phyloP scores from a whole-genome alignment of 1,140 invertebrate species.

The Zaprionus tsacasi region DNA sequence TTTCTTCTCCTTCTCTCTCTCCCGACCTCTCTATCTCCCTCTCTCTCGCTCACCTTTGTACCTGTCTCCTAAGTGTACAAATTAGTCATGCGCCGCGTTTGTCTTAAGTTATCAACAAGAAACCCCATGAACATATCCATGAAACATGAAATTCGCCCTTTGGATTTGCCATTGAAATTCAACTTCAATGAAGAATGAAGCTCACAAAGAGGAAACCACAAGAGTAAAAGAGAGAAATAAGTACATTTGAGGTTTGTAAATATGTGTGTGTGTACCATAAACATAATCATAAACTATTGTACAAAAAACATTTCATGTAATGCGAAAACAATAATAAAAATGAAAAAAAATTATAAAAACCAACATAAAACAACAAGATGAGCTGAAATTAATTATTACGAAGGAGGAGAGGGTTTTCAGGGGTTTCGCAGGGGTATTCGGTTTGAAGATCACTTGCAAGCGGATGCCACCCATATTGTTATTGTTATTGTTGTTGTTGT shows the following conservation, averaged over 20 bases:
- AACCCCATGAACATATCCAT: slow-evolving; percentile 37
- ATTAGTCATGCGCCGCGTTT: slow-evolving; percentile 80
- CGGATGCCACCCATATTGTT: slow-evolving; percentile 20
- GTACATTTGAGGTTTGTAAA: slow-evolving; percentile 49
- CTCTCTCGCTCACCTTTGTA: slow-evolving; percentile 10
- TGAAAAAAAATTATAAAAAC: slow-evolving; percentile 37
- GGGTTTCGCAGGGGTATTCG: background rate
- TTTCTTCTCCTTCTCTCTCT: slow-evolving; percentile 12
- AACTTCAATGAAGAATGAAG: slow-evolving; percentile 50
- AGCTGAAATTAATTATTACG: slow-evolving; percentile 37
- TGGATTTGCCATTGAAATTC: slow-evolving; percentile 52
- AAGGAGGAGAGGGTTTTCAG: background rate
- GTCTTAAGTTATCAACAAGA: slow-evolving; percentile 75
- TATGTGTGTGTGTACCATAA: slow-evolving; percentile 47
- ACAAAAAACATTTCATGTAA: slow-evolving; percentile 44
- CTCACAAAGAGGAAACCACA: slow-evolving; percentile 42
- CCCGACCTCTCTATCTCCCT: background rate
- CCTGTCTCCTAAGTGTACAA: slow-evolving; percentile 73
- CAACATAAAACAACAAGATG: slow-evolving; percentile 18
- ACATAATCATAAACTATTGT: slow-evolving; percentile 57
- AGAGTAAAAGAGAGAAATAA: slow-evolving; percentile 33
- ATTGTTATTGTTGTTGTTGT: background rate
- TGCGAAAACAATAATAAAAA: slow-evolving; percentile 37
- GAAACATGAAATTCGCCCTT: slow-evolving; percentile 32
- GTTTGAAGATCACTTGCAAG: background rate